phyloP scores from a whole-genome alignment of 2,888 invertebrate species.

The Megamerina dolium region DNA sequence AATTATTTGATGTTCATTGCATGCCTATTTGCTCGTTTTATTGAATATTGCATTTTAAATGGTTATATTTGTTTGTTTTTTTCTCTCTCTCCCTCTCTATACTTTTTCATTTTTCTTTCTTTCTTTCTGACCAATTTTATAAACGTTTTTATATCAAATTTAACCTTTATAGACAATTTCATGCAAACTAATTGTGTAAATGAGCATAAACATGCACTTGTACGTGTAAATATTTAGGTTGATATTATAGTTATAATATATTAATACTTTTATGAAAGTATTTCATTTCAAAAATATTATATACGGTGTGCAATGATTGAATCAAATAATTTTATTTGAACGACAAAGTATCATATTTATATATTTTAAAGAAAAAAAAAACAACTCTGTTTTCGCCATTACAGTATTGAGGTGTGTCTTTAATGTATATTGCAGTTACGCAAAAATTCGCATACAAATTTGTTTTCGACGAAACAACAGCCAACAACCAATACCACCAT shows the following conservation, averaged over 20 bases:
- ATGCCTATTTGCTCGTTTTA: too few relatives aligned
- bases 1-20: too few relatives aligned
- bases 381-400: neutral
- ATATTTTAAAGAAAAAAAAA: neutral
- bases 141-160: slow-evolving; percentile 7
- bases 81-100: neutral
- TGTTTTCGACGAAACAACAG: neutral
- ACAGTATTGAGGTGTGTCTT: neutral
- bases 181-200: slow-evolving; percentile 2
- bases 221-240: slow-evolving; percentile 2
- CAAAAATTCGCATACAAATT: neutral
- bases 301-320: too few relatives aligned
- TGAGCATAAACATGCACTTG: neutral
- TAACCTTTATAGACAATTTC: slow-evolving; percentile 11
- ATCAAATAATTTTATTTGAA: too few relatives aligned
- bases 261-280: too few relatives aligned
- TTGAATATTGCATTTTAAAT: neutral
- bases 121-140: neutral
- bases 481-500: neutral
- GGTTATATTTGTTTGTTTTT: neutral
- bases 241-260: too few relatives aligned
- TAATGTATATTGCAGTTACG: neutral
- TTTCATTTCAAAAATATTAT: too few relatives aligned
- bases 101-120: too few relatives aligned
- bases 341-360: neutral